Percentiles rank a stretch among this genome's conserved stretches.
Evolutionary conservation across 2,113 vertebrate species (phyloP).

Genomic region (Myodes glareolus): DNA sequence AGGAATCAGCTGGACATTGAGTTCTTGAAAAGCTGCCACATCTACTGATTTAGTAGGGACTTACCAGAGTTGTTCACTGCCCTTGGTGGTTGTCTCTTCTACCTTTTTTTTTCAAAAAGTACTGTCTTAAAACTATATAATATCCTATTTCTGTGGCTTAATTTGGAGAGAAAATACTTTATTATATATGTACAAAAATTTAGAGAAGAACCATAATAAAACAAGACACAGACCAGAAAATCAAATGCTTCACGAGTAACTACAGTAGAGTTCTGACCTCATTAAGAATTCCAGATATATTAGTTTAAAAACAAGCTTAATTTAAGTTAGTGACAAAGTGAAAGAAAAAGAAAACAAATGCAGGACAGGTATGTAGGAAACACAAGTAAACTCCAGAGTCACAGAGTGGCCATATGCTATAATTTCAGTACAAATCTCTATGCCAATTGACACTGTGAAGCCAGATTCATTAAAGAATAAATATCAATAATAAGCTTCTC

Average conservation of each 20-base stretch:
- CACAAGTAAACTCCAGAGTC: not conserved
- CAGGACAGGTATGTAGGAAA: not conserved
- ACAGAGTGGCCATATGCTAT: not conserved
- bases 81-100: not conserved
- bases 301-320: not conserved
- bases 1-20: not conserved
- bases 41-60: not conserved
- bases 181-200: not conserved
- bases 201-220: not conserved
- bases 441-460: not conserved
- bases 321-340: not conserved
- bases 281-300: not conserved
- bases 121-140: not conserved
- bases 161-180: not conserved
- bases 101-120: not conserved
- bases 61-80: not conserved
- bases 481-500: not conserved
- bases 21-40: not conserved
- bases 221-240: not conserved
- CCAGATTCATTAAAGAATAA: not conserved
- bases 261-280: not conserved
- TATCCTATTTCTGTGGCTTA: not conserved
- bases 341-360: not conserved
- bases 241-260: not conserved
- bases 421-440: not conserved